Percentiles rank a stretch among this genome's conserved stretches.
phyloP scores from a whole-genome alignment of 2,888 invertebrate genomes.

The Nebria brevicollis region DNA sequence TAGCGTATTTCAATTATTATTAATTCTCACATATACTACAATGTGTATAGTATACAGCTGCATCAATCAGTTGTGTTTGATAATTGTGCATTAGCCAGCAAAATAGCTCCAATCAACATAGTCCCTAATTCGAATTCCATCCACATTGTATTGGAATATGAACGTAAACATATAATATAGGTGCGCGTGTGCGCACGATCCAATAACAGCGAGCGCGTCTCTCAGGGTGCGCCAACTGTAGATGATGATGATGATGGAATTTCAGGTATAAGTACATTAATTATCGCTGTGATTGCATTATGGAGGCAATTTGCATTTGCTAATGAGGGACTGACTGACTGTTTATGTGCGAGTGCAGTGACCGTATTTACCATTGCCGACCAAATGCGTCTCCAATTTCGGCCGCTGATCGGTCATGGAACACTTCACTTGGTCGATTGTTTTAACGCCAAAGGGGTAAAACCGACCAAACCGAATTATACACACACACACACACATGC shows the following conservation, averaged over 20 bases:
- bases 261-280: constrained; percentile 47
- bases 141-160: constrained; percentile 11
- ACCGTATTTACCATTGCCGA: constrained; percentile 1
- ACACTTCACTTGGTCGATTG: constrained; percentile 17
- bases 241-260: constrained; percentile 19
- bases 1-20: neutral
- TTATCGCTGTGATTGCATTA: constrained; percentile 46
- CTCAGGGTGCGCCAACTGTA: constrained; percentile 18
- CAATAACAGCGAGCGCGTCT: neutral
- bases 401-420: constrained; percentile 9
- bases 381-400: neutral
- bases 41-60: too few species aligned
- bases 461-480: neutral
- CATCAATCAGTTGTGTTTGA: neutral
- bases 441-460: neutral
- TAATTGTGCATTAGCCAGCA: constrained; percentile 38
- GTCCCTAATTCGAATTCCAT: constrained; percentile 40
- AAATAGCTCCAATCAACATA: constrained; percentile 41
- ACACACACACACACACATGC: neutral
- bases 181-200: neutral
- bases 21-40: neutral
- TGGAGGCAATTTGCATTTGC: constrained; percentile 47
- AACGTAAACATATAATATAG: constrained; percentile 6
- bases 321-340: constrained; percentile 45
- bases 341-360: constrained; percentile 15